A percentile compares a stretch with the other conserved stretches of the same genome.
Conservation (phyloP, 37 sponge, comb jelly and placozoan species). For the Hexactinellida sp. region DNA sequence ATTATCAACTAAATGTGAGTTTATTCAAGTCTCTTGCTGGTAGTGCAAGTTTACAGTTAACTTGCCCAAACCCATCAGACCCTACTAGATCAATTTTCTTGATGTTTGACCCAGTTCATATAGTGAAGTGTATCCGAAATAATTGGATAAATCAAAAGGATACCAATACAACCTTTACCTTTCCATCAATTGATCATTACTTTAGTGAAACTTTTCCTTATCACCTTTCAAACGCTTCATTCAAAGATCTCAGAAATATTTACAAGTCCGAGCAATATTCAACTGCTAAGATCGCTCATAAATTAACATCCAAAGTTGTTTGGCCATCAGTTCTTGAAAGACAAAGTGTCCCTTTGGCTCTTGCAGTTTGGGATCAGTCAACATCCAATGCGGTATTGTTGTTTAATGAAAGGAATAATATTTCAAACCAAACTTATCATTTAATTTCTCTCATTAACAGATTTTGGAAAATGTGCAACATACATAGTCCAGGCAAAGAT, state of each 20-base stretch:
- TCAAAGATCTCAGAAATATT: conserved; percentile 15
- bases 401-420: conserved; percentile 9
- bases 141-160: conserved; percentile 15
- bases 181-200: conserved; percentile 13
- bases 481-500: conserved; percentile 16
- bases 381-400: neutral
- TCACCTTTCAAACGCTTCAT: conserved; percentile 6
- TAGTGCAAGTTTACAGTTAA: conserved; percentile 10
- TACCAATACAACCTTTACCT: neutral
- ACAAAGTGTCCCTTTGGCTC: conserved; percentile 3
- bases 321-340: conserved; percentile 19
- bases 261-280: conserved; percentile 13
- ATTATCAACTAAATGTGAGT: neutral
- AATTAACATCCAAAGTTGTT: conserved; percentile 15
- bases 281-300: conserved; percentile 10
- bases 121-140: conserved; percentile 11
- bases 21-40: conserved; percentile 7
- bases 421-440: neutral
- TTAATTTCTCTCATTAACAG: conserved; percentile 4
- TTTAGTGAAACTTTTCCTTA: conserved; percentile 15
- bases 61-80: conserved; percentile 14
- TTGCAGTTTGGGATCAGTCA: conserved; percentile 17
- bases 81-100: conserved; percentile 15
- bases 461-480: conserved; percentile 11
- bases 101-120: conserved; percentile 3